These are phyloP conservation scores for Pteromalus puparum DNA, from an alignment of 1,140 invertebrate genomes.

Conservation along the genomic window DNA sequence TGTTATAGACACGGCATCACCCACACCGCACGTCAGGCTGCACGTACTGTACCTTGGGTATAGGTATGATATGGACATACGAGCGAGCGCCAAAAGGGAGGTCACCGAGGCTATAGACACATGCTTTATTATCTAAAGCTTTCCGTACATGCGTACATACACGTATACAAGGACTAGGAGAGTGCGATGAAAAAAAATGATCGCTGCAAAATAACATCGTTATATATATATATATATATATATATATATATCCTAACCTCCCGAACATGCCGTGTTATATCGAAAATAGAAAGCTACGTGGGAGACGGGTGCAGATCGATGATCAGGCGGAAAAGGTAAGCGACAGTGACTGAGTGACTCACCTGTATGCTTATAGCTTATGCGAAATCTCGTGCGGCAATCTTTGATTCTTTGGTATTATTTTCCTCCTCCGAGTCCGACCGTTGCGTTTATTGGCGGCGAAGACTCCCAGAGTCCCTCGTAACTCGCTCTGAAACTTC, in stretches of 20 bases:
- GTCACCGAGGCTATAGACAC: neutral
- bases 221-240: too few relatives aligned
- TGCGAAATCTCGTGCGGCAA: slow-evolving; percentile 34
- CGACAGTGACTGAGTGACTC: neutral
- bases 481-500: slow-evolving; percentile 6
- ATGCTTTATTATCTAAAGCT: too few relatives aligned
- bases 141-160: neutral
- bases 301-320: too few relatives aligned
- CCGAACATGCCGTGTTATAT: too few relatives aligned
- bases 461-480: neutral
- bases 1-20: too few relatives aligned
- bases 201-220: neutral
- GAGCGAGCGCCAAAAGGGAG: neutral
- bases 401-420: slow-evolving; percentile 47
- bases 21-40: too few relatives aligned
- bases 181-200: neutral
- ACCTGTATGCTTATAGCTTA: neutral
- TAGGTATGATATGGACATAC: too few relatives aligned
- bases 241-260: too few relatives aligned
- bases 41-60: too few relatives aligned
- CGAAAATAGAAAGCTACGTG: too few relatives aligned
- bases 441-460: neutral
- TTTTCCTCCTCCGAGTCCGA: neutral
- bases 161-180: neutral
- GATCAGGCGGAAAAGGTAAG: too few relatives aligned